Percentiles rank a stretch among this genome's conserved stretches.
Evolutionary conservation across 2,888 invertebrate species (phyloP).

Genomic region (Leucophenga maculata): DNA sequence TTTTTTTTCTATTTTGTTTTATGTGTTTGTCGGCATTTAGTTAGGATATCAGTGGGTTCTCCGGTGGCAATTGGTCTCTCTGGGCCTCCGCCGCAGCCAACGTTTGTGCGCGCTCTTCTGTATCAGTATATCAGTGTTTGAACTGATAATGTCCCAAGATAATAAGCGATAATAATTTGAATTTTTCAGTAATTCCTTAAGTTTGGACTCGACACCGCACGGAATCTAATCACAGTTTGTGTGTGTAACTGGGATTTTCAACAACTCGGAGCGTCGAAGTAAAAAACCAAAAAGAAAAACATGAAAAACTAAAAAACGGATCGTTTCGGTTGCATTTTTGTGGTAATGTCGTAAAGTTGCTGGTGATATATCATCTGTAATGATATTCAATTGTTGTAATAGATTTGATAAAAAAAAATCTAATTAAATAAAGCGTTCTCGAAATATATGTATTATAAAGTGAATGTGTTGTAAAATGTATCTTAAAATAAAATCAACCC

Average conservation of each 20-base stretch:
- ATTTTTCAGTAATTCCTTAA: constrained; percentile 70
- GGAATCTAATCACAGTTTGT: constrained; percentile 70
- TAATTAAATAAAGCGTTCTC: too few relatives aligned
- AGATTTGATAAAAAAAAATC: too few relatives aligned
- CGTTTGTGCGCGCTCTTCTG: constrained; percentile 40
- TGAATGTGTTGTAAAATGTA: too few relatives aligned
- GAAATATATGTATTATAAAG: too few relatives aligned
- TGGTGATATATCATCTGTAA: too few relatives aligned
- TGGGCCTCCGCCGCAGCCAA: not conserved
- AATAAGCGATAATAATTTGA: constrained; percentile 72
- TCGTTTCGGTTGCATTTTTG: too few relatives aligned
- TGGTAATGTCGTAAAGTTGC: too few relatives aligned
- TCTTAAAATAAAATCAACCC: too few relatives aligned
- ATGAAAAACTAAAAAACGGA: too few relatives aligned
- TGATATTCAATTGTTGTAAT: too few relatives aligned
- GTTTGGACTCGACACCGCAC: constrained; percentile 61
- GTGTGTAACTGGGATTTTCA: constrained; percentile 70
- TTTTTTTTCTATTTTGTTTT: constrained; percentile 32
- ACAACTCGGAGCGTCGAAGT: constrained; percentile 39
- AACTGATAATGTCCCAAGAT: constrained; percentile 71
- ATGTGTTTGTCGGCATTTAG: constrained; percentile 18
- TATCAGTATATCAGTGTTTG: constrained; percentile 71
- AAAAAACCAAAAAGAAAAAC: too few relatives aligned
- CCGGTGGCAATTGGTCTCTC: constrained; percentile 31
- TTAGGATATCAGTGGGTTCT: constrained; percentile 33